phyloP scores from a whole-genome alignment of 1,140 invertebrate genomes.

The Elymnias hypermnestra region DNA sequence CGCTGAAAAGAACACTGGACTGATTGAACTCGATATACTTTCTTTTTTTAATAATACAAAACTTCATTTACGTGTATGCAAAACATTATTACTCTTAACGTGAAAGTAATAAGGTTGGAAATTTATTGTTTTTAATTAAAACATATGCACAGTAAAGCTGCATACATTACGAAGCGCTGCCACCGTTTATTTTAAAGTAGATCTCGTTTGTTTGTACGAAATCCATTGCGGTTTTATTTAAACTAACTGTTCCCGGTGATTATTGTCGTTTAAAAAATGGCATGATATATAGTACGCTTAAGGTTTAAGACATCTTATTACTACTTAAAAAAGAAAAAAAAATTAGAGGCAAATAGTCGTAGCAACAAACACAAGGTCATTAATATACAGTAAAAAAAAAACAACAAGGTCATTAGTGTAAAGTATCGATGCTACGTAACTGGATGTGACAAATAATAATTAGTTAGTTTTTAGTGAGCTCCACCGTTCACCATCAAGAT shows the following conservation, averaged over 20 bases:
- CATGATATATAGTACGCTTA: not conserved
- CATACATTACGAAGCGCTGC: not conserved
- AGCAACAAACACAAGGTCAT: too few species aligned
- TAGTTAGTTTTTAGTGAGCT: too few species aligned
- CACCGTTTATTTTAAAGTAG: constrained; percentile 6
- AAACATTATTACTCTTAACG: not conserved
- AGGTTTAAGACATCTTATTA: too few species aligned
- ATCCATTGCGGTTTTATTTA: constrained; percentile 22
- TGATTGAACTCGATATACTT: constrained; percentile 9
- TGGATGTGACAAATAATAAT: too few species aligned
- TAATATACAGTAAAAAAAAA: too few species aligned
- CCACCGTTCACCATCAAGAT: too few species aligned
- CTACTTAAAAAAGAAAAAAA: too few species aligned
- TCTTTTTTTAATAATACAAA: constrained; percentile 12
- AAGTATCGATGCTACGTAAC: too few species aligned
- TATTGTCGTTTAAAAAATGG: too few species aligned
- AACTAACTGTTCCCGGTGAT: too few species aligned
- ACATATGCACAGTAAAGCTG: constrained; percentile 4
- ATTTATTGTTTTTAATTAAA: not conserved
- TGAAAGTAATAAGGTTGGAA: not conserved
- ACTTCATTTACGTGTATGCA: not conserved
- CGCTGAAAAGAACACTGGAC: constrained; percentile 3
- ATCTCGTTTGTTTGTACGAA: constrained; percentile 5
- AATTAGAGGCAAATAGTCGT: too few species aligned
- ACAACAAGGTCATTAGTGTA: too few species aligned